phyloP scores from a whole-genome alignment of 2,888 invertebrate species.

The Cephus pulcher region DNA sequence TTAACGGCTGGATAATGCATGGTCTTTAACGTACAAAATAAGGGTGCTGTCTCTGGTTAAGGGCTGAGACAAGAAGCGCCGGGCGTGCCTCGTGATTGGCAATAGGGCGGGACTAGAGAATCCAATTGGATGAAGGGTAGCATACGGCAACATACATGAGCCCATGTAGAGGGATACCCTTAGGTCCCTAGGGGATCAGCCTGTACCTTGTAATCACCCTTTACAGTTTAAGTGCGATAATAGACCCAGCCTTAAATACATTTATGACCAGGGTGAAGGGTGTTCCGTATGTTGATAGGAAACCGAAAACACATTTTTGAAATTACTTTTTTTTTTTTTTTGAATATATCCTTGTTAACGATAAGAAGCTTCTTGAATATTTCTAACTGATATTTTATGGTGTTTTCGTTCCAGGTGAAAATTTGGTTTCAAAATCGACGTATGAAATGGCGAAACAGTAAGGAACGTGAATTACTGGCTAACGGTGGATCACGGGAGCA shows the following conservation, averaged over 20 bases:
- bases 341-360: background rate
- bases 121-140: conserved; percentile 44
- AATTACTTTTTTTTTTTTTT: background rate
- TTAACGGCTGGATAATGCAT: conserved; percentile 44
- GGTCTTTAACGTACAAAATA: conserved; percentile 48
- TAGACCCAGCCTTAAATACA: background rate
- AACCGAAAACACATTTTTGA: background rate
- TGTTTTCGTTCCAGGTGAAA: conserved; percentile 74
- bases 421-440: conserved; percentile 97
- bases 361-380: background rate
- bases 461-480: conserved; percentile 93
- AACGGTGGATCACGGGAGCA: conserved; percentile 95
- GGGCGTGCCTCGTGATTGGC: conserved; percentile 29
- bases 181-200: background rate
- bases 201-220: conserved; percentile 27
- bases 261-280: background rate
- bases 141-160: conserved; percentile 19
- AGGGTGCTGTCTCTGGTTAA: conserved; percentile 32
- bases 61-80: conserved; percentile 3
- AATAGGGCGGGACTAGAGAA: conserved; percentile 41
- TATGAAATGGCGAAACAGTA: conserved; percentile 99
- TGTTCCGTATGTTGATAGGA: background rate
- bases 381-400: conserved; percentile 4
- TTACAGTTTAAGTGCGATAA: conserved; percentile 15
- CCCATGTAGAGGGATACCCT: background rate